Evolutionary conservation across 92 coral and sea anemone genomes (phyloP), one percentile per base, ranked within the genome.

Genomic region (Montipora capitata): DNA sequence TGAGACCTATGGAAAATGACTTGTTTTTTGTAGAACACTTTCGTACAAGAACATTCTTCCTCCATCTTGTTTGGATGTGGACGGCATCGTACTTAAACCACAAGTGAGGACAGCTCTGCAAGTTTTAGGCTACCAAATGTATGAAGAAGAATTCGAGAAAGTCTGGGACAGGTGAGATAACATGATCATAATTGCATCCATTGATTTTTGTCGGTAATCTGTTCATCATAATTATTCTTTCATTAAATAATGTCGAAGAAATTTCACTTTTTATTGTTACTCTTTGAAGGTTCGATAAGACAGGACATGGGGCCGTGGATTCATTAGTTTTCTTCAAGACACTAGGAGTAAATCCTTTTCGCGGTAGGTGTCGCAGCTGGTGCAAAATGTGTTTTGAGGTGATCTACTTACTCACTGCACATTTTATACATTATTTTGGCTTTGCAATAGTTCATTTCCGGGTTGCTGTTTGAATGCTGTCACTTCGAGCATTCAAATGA

Each of bases 111-210:
- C 96, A 16, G 94, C 94, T 2, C 92, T 95, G 43, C 87, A 82
- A 18, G 73, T 78, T 14, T 16, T 93, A 62, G 96, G 94, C 17
- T 79, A 84, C 18, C 79, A 84, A 48, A 95, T 95, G 93, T 95
- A 93, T 54, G 96, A 95, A 11, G 98, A 95, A 5, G 98, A 95
- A 73, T 95, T 91, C 85, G 98, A 95, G n/a, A 95, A 95, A 86
- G 93, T 95, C 27, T 95, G 98, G 98, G 98, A 93, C 85, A 95
- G 98, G 98, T 93, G 4, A n/a, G 18, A 11, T 42, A 11, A 64
- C 18, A n/a, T 80, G 35, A 0, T 16, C 16, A 11, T 11, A 3
- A 12, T 11, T 20, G 14, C 1, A 74, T 52, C 13, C 5, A 18
- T 61, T 77, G 18, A 44, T 10, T 56, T 11, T 17, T 3, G 3